These are phyloP conservation scores for Lethenteron reissneri DNA, from an alignment of 2,113 vertebrate species.

Conservation along the genomic window DNA sequence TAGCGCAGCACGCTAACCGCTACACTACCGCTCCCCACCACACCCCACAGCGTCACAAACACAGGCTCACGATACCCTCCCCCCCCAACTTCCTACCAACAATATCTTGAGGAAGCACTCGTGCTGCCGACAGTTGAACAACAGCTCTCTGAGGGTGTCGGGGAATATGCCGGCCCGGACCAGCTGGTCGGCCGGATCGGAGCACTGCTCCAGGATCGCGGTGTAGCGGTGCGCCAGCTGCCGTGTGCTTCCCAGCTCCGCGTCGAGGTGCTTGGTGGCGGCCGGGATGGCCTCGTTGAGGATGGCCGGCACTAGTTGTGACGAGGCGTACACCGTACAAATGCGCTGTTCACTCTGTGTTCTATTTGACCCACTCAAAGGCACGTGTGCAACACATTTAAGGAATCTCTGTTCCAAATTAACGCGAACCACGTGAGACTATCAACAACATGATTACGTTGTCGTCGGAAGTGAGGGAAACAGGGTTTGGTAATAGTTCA, in stretches of 20 bases:
- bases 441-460: background rate
- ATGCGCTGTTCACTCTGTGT: too few relatives aligned
- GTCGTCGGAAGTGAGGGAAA: background rate
- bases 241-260: conserved; percentile 23
- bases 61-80: too few relatives aligned
- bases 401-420: too few relatives aligned
- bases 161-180: conserved; percentile 9
- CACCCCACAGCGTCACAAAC: too few relatives aligned
- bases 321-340: too few relatives aligned
- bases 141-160: conserved; percentile 33
- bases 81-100: conserved; percentile 32
- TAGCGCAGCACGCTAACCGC: too few relatives aligned
- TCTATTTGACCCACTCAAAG: too few relatives aligned
- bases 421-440: too few relatives aligned
- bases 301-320: conserved; percentile 32
- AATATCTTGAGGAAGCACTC: conserved; percentile 49
- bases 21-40: too few relatives aligned
- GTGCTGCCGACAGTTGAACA: conserved; percentile 52
- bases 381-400: too few relatives aligned
- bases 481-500: background rate
- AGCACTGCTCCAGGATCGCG: conserved; percentile 33
- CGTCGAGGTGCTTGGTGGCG: conserved; percentile 20
- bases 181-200: conserved; percentile 6
- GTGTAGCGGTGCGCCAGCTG: conserved; percentile 33
- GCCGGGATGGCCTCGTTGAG: conserved; percentile 29